Conservation (phyloP, 1,140 invertebrate genomes). For the Pseudomyrmex pallidus region DNA sequence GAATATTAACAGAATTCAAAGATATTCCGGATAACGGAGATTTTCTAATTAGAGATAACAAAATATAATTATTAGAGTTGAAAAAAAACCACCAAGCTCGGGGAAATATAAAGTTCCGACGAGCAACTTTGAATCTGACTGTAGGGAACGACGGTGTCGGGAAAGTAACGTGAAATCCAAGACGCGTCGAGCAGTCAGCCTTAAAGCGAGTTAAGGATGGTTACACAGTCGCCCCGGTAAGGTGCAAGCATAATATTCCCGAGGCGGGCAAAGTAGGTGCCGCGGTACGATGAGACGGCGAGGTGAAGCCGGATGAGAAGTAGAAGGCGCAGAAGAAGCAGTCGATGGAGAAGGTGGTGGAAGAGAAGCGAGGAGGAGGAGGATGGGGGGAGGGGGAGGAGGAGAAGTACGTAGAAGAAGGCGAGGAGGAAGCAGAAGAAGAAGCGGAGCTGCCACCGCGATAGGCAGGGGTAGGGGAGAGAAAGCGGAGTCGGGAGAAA, state of each 20-base stretch:
- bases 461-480: constrained; percentile 65
- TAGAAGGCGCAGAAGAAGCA: constrained; percentile 52
- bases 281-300: constrained; percentile 67
- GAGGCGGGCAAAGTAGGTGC: constrained; percentile 77
- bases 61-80: too few species aligned
- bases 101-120: background rate
- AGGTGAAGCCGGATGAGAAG: constrained; percentile 66
- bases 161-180: constrained; percentile 74
- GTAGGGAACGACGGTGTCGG: constrained; percentile 40
- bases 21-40: too few species aligned
- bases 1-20: too few species aligned
- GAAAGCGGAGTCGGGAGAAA: constrained; percentile 56
- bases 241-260: constrained; percentile 80
- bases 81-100: too few species aligned
- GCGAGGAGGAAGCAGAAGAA: constrained; percentile 37
- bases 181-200: constrained; percentile 69
- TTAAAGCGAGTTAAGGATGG: constrained; percentile 73
- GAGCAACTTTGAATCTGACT: constrained; percentile 49
- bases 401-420: constrained; percentile 31
- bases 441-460: constrained; percentile 63
- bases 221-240: constrained; percentile 73
- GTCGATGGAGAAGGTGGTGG: constrained; percentile 17
- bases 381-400: background rate
- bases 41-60: too few species aligned
- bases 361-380: constrained; percentile 8